Evolutionary conservation across 1,140 invertebrate species (phyloP).

Genomic region (Ostrea edulis): DNA sequence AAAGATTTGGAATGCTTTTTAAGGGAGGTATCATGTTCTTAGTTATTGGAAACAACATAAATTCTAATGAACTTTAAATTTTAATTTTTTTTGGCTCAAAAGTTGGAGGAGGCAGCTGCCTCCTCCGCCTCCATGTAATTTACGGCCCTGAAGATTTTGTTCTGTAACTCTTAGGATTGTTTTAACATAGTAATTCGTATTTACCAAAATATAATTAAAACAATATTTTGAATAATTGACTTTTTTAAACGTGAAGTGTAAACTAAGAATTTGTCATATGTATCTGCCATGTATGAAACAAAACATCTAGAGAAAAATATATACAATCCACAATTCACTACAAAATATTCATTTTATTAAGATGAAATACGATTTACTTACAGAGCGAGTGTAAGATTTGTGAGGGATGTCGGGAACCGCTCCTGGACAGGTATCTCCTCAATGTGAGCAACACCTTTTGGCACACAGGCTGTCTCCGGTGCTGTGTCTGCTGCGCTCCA

Average conservation of each 20-base stretch:
- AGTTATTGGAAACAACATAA: too few species aligned
- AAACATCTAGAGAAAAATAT: neutral
- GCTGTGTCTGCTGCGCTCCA: slow-evolving; percentile 12
- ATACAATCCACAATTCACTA: too few species aligned
- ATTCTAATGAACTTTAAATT: too few species aligned
- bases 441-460: neutral
- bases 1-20: too few species aligned
- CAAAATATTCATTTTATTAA: neutral
- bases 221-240: neutral
- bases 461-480: slow-evolving; percentile 36
- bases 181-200: too few species aligned
- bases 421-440: slow-evolving; percentile 14
- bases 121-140: too few species aligned
- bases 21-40: too few species aligned
- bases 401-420: neutral
- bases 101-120: too few species aligned
- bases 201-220: neutral
- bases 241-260: neutral
- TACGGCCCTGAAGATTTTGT: too few species aligned
- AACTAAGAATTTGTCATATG: neutral
- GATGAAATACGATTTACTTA: too few species aligned
- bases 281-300: neutral
- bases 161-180: too few species aligned
- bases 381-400: neutral
- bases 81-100: too few species aligned